phyloP scores from a whole-genome alignment of 2,888 invertebrate species.

The Blomia tropicalis region DNA sequence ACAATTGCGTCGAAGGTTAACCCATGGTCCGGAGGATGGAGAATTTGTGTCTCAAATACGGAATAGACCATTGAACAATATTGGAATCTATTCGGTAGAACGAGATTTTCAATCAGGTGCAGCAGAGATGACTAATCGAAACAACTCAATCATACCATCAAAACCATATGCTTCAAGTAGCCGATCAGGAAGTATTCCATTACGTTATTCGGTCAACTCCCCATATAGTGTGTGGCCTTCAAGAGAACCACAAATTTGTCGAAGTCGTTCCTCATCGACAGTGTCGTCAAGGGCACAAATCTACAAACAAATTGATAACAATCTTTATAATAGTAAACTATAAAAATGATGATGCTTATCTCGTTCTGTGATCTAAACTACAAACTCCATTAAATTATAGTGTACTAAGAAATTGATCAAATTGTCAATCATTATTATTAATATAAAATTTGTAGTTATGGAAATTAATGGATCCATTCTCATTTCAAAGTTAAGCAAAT shows the following conservation, averaged over 20 bases:
- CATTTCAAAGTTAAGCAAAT: no score
- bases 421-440: no score
- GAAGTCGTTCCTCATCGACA: conserved; percentile 8
- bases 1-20: conserved; percentile 15
- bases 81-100: not conserved
- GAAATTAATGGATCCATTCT: no score
- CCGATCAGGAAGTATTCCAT: not conserved
- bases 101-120: not conserved
- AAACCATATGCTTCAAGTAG: not conserved
- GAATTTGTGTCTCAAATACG: not conserved
- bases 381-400: no score
- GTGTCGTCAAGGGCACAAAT: not conserved
- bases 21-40: conserved; percentile 4
- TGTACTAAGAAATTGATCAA: no score
- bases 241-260: not conserved
- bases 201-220: not conserved
- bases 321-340: not conserved
- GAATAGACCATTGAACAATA: not conserved
- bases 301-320: conserved; percentile 12
- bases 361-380: no score
- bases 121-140: not conserved
- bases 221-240: conserved; percentile 22
- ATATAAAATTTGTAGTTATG: no score
- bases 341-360: no score
- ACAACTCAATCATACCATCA: not conserved